Conservation (phyloP, 2,888 invertebrate genomes). For the Anoncus sp. region DNA sequence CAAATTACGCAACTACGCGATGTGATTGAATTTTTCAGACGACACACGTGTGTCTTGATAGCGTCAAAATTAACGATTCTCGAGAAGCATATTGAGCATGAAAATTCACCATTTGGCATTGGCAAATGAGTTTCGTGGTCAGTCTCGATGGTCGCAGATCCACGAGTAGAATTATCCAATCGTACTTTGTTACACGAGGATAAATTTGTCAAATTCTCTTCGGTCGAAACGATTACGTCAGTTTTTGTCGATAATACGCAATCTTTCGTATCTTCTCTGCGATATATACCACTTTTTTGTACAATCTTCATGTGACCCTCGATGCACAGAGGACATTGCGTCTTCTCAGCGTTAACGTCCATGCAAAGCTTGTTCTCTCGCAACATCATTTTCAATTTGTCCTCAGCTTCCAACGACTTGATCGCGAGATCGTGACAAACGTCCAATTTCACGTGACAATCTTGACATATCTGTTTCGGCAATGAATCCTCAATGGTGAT, state of each 20-base stretch:
- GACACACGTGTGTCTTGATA: slow-evolving; percentile 7
- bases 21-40: neutral
- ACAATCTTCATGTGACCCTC: slow-evolving; percentile 54
- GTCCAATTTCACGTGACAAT: slow-evolving; percentile 56
- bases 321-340: slow-evolving; percentile 62
- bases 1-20: slow-evolving; percentile 31
- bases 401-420: slow-evolving; percentile 58
- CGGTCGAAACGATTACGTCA: neutral
- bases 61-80: slow-evolving; percentile 8
- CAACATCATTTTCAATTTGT: slow-evolving; percentile 54
- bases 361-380: slow-evolving; percentile 45
- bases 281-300: slow-evolving; percentile 60
- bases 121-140: neutral
- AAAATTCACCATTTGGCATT: slow-evolving; percentile 9
- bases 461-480: slow-evolving; percentile 63
- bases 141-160: neutral
- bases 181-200: neutral
- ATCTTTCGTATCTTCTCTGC: slow-evolving; percentile 47
- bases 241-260: slow-evolving; percentile 4
- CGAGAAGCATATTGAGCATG: slow-evolving; percentile 1
- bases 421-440: slow-evolving; percentile 58
- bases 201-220: neutral
- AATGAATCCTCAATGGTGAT: slow-evolving; percentile 61
- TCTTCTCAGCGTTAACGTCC: slow-evolving; percentile 3
- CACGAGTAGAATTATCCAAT: neutral